These are phyloP conservation scores for Troilus luridus DNA, from an alignment of 2,888 invertebrate genomes.

Conservation along the genomic window DNA sequence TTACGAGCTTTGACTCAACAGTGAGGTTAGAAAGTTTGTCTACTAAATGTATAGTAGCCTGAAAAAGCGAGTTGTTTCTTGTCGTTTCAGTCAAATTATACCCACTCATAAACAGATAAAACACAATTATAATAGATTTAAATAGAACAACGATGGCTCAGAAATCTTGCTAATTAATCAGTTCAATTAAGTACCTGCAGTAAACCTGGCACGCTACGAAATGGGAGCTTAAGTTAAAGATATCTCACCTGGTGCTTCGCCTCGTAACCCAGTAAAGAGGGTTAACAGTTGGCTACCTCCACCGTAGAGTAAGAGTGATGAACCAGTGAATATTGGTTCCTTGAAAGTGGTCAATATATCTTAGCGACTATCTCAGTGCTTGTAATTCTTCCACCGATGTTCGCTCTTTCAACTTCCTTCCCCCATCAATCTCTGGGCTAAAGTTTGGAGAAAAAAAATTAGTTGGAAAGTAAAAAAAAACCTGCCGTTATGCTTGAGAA, in stretches of 20 bases:
- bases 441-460: background rate
- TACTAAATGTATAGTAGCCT: no score
- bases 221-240: background rate
- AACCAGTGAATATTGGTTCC: slow-evolving; percentile 24
- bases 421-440: background rate
- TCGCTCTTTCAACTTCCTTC: background rate
- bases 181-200: background rate
- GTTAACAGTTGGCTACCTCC: background rate
- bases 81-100: no score
- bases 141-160: background rate
- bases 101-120: no score
- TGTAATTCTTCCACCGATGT: background rate
- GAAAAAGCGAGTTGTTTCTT: no score
- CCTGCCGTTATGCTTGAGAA: no score
- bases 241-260: background rate
- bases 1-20: no score
- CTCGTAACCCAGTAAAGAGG: background rate
- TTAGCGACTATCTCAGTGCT: background rate
- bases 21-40: no score
- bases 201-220: background rate
- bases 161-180: background rate
- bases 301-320: slow-evolving; percentile 18
- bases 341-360: slow-evolving; percentile 29
- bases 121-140: no score
- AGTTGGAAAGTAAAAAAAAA: no score